These are phyloP conservation scores for Heterodera filipjevi DNA, from an alignment of 2,888 invertebrate genomes.

Conservation along the genomic window DNA sequence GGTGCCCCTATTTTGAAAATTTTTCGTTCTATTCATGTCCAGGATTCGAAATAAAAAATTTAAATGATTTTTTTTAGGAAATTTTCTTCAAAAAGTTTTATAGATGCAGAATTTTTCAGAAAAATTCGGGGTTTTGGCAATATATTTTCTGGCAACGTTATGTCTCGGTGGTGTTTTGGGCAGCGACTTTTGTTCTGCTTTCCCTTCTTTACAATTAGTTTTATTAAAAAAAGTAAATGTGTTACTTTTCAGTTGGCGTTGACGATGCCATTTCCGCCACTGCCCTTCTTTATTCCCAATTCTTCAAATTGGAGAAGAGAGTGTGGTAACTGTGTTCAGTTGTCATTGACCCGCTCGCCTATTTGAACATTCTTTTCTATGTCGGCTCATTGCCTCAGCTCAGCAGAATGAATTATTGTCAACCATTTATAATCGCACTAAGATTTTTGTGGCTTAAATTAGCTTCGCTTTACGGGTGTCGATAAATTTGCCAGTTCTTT, in stretches of 20 bases:
- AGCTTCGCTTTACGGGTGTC: background rate
- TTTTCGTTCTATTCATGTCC: no score
- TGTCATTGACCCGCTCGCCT: background rate
- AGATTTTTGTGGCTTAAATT: background rate
- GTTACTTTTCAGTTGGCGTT: constrained; percentile 65
- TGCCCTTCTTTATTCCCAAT: constrained; percentile 67
- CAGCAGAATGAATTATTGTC: background rate
- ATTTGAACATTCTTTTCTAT: background rate
- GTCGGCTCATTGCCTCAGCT: background rate
- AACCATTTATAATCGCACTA: background rate
- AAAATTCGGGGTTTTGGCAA: no score
- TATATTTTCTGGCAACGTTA: no score
- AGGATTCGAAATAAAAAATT: no score
- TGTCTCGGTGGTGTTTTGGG: no score
- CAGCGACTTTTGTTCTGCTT: background rate
- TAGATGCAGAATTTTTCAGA: no score
- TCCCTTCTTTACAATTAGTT: no score
- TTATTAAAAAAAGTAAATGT: constrained; percentile 4
- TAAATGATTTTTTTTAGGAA: no score
- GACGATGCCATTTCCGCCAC: constrained; percentile 69
- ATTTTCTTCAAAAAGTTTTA: no score
- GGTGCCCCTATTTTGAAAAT: no score
- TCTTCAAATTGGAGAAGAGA: constrained; percentile 52
- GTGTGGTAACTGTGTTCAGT: constrained; percentile 1
- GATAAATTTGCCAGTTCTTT: background rate